A percentile compares a stretch with the other conserved stretches of the same genome.
Conservation (phyloP, 1,140 invertebrate species). For the Ceratina japonica region DNA sequence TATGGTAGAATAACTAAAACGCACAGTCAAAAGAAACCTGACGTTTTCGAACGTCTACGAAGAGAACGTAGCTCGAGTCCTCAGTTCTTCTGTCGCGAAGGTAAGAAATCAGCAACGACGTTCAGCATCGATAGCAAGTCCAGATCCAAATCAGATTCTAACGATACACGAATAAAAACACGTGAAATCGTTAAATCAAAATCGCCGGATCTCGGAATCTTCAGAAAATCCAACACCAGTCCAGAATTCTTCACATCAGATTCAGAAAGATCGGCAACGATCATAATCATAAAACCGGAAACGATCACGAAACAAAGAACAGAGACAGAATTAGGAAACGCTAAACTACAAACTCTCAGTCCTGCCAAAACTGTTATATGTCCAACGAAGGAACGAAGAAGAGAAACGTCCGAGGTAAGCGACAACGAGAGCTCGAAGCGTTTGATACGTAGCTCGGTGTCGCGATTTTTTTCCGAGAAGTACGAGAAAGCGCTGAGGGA, state of each 20-base stretch:
- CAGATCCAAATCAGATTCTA: neutral
- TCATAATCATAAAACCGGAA: slow-evolving; percentile 16
- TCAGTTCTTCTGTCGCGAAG: slow-evolving; percentile 6
- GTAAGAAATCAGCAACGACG: neutral
- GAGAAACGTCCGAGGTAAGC: neutral
- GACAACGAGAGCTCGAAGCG: neutral
- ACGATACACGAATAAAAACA: neutral
- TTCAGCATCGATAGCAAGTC: neutral
- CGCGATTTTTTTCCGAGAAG: slow-evolving; percentile 26
- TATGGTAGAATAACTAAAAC: neutral
- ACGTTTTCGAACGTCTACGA: slow-evolving; percentile 1
- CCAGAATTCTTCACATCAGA: slow-evolving; percentile 8
- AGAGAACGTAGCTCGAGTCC: slow-evolving; percentile 29
- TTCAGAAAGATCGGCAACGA: slow-evolving; percentile 12
- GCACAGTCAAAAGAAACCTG: neutral
- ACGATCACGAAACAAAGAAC: slow-evolving; percentile 4
- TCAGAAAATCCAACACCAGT: slow-evolving; percentile 1
- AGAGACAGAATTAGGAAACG: too few relatives aligned
- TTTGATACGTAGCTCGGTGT: slow-evolving; percentile 17
- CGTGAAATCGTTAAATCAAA: neutral
- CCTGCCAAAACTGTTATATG: too few relatives aligned
- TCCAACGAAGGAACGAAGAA: neutral
- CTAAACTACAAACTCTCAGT: too few relatives aligned
- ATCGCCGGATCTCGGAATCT: neutral
- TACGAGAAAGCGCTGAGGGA: neutral